Evolutionary conservation across 2,888 invertebrate genomes (phyloP), one percentile per base, ranked within the genome.

Genomic region (Dorcus parallelipipedus): DNA sequence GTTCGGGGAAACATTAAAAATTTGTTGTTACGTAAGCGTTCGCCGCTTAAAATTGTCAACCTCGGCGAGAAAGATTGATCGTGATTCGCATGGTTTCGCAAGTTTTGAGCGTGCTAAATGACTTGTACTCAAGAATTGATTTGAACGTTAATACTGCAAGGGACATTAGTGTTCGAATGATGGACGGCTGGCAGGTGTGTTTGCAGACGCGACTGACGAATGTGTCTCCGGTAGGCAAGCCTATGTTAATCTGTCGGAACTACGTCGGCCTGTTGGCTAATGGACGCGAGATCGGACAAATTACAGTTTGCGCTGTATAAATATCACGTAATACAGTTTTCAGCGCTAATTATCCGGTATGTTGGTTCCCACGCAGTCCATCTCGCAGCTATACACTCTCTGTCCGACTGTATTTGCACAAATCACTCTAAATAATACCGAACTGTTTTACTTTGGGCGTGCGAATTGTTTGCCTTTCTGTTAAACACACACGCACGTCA

Each of bases 111-210:
- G 26, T 33, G 26, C 26, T 33, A 33, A 33, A 33, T 33, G 26
- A 33, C 26, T 33, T 33, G 26, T 33, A 33, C 26, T 33, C 26
- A 33, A 33, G 26, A 33, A 33, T 33, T 33, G 26, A 33, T 33
- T 33, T 7, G 26, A 33, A 33, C 26, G 26, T 33, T 33, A 33
- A 33, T 49, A 49, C 40, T 49, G 52, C 33, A 40, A 50, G 49
- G 23, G 39, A 54, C 55, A 51, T 50, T 51, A 56, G 57, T 59
- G 61, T 62, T 54, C 57, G 54, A 63, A 62, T 70, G 70, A 70
- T 64, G 65, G 65, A 69, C 67, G 60, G 62, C 58, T 64, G 69
- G 66, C 69, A 69, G 69, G 68, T 69, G 69, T 58, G 58, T 59
- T 59, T 57, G 60, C 60, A 61, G 64, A 61, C 65, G 58, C 60